phyloP scores from a whole-genome alignment of 2,888 invertebrate genomes.

The Fabriciana adippe region DNA sequence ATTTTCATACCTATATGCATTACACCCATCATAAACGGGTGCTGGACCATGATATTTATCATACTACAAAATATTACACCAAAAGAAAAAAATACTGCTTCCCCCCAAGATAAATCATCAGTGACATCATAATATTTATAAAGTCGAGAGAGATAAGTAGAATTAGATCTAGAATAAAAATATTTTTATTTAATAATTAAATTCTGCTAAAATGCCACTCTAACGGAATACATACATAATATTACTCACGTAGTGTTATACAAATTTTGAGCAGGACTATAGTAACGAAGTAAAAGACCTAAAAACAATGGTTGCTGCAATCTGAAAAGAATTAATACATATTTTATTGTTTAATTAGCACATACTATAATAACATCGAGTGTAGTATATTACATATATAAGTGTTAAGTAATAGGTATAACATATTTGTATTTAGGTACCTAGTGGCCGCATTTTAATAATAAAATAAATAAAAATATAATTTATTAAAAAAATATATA shows the following conservation, averaged over 20 bases:
- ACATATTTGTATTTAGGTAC: no score
- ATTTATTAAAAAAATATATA: no score
- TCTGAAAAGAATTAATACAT: slow-evolving; percentile 56
- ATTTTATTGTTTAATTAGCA: neutral
- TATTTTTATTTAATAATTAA: neutral
- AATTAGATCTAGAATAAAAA: slow-evolving; percentile 68
- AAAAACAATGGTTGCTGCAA: slow-evolving; percentile 85
- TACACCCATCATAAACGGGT: slow-evolving; percentile 86
- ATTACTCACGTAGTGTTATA: slow-evolving; percentile 57
- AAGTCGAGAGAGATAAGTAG: slow-evolving; percentile 82
- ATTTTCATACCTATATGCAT: slow-evolving; percentile 92
- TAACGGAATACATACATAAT: neutral
- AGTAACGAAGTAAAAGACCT: slow-evolving; percentile 83
- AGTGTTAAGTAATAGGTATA: neutral
- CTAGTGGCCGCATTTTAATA: no score
- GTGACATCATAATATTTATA: slow-evolving; percentile 82
- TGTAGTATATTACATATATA: neutral
- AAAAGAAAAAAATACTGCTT: slow-evolving; percentile 86
- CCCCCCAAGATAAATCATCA: slow-evolving; percentile 76
- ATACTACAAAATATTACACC: slow-evolving; percentile 85
- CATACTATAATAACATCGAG: neutral
- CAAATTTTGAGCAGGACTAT: slow-evolving; percentile 65
- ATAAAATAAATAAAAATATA: no score
- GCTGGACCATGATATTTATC: slow-evolving; percentile 85
- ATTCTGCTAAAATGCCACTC: neutral